These are phyloP conservation scores for Pterocles gutturalis DNA, from an alignment of 2,113 vertebrate species.

Conservation along the genomic window DNA sequence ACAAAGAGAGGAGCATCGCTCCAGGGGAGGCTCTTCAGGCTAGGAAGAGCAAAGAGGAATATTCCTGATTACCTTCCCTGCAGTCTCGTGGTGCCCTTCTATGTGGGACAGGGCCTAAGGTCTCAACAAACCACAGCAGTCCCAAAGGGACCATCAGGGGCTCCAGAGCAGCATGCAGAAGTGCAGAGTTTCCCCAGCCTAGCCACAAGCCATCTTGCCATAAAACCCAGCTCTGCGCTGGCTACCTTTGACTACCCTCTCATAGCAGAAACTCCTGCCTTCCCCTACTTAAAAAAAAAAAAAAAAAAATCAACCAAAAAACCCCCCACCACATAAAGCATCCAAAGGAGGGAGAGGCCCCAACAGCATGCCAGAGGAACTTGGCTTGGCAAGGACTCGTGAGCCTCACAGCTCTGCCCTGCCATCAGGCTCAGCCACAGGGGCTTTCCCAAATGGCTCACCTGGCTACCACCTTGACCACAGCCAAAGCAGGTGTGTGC, in stretches of 20 bases:
- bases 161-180: not conserved
- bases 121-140: not conserved
- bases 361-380: not conserved
- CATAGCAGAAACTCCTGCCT: not conserved
- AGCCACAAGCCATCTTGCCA: not conserved
- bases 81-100: not conserved
- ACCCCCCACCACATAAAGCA: not conserved
- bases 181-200: not conserved
- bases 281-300: not conserved
- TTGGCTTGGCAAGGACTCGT: rapidly evolving
- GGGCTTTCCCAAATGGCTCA: not conserved
- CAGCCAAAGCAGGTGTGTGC: not conserved
- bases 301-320: not conserved
- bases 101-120: not conserved
- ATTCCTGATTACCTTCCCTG: not conserved
- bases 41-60: not conserved
- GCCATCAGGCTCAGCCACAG: not conserved
- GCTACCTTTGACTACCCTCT: not conserved
- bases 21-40: not conserved
- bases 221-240: not conserved
- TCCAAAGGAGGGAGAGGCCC: not conserved
- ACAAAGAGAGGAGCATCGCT: not conserved
- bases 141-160: not conserved
- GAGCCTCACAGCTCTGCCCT: not conserved
- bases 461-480: not conserved